Base-by-base conservation (phyloP, 2,888 invertebrate genomes). In the Orthosia gothica region DNA sequence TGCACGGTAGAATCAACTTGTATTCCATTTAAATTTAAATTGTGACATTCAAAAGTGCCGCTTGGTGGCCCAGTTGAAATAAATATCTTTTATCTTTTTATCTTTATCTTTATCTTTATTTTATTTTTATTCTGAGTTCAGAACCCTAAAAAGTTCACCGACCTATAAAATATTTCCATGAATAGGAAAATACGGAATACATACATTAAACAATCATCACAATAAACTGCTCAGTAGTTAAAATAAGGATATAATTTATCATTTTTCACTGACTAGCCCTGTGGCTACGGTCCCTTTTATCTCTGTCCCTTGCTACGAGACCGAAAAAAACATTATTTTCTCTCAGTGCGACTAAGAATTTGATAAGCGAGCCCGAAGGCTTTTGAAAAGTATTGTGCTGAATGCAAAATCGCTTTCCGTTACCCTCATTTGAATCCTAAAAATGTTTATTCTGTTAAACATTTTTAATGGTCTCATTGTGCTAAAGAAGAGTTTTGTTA, bases 221-320 rank as follows among this genome's bases (percentile, higher is more conserved):
- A 84, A 84, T 87, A 89, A 87, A 87, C 87, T 85, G 83, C 75
- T 85, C 83, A 79, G 85, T 88, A 87, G 87, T 88, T 89, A 89
- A n/a, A 89, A 91, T 83, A 83, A 74, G 83, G 76, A 86, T 75
- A 82, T 83, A 82, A 91, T 92, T 89, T 90, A 91, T 92, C 90
- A 92, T 91, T 89, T 91, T 87, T 83, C 89, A 89, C 85, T 85
- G 89, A 88, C 90, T 90, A 88, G 86, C 87, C 89, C 84, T 76
- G 63, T 73, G 88, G 88, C 86, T 68, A 54, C 86, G 86, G 85
- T 86, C 86, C 85, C 87, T 88, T 91, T 91, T 91, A 91, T 91
- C 61, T 40, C 40, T 40, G 40, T 40, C 40, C 40, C 40, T 40
- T 40, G 40, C 40, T 9, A 9, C 40, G 40, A 40, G 40, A 9